Percentiles rank a stretch among this genome's conserved stretches.
These are phyloP conservation scores for Mesoligia furuncula DNA, from an alignment of 2,888 invertebrate species.

Conservation along the genomic window DNA sequence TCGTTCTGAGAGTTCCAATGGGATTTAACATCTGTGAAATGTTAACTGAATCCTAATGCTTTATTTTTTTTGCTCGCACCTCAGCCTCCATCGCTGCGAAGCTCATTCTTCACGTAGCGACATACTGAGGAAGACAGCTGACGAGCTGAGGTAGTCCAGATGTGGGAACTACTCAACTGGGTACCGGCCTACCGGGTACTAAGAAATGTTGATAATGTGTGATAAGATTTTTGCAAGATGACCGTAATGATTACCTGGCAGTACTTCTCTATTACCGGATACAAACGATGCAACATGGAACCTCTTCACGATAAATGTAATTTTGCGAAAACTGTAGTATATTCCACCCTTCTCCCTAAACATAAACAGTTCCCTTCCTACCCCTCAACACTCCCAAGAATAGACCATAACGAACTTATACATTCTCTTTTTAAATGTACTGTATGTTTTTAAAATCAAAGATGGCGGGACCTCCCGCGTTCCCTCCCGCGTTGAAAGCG, in stretches of 20 bases:
- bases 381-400: conserved; percentile 26
- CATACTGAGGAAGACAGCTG: not conserved
- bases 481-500: conserved; percentile 59
- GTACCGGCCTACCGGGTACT: not conserved
- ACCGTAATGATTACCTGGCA: not conserved
- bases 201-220: not conserved
- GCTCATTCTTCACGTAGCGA: not conserved
- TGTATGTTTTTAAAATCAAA: conserved; percentile 55
- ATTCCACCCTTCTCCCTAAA: not conserved
- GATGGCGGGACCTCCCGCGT: conserved; percentile 63
- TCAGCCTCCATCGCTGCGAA: conserved; percentile 4
- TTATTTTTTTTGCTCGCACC: conserved; percentile 36
- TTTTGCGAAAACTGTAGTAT: not conserved
- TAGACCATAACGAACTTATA: conserved; percentile 30
- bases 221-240: not conserved
- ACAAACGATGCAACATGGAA: not conserved
- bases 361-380: conserved; percentile 7
- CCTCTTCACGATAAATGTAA: not conserved
- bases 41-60: conserved; percentile 19
- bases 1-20: conserved; percentile 3
- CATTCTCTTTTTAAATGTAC: conserved; percentile 33
- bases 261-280: not conserved
- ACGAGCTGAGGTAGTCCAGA: not conserved
- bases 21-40: conserved; percentile 31
- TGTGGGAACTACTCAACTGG: not conserved